Base-by-base conservation (phyloP, 2,113 vertebrate genomes). In the Neopipo cinnamomea region DNA sequence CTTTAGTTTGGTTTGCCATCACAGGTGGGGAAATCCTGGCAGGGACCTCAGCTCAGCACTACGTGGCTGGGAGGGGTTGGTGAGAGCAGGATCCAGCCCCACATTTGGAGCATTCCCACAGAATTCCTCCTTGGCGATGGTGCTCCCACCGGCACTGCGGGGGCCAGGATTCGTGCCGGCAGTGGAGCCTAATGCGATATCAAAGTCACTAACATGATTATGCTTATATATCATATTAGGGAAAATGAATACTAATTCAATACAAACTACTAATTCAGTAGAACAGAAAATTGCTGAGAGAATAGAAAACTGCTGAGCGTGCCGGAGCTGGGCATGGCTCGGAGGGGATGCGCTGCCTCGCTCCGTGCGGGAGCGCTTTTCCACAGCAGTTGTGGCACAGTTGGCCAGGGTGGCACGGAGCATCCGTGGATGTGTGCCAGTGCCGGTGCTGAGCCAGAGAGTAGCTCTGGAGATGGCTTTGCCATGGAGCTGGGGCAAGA, bases 171-270 rank as follows among this genome's bases (percentile, higher is more conserved):
- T 56, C 56, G 28, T 55, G 93, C 97, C 67, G 88, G 93, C 89
- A n/a, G 85, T 93, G 71, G 96, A 96, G 93, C 94, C 96, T 97
- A 97, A 97, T 97, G 97, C 33, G 96, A 95, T 98, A 96, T 96
- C 97, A 97, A 97, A 98, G 97, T 97, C 94, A 80, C 97, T 98
- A 98, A 98, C 96, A 25, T 91, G 98, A 97, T 98, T 97, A 97
- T 79, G 96, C 96, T 97, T 98, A 97, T 97, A 96, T 97, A 98
- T 98, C 97, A 96, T 98, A 97, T 98, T 97, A 98, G 97, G 87
- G 98, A 93, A 97, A 97, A 98, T 96, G 96, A 98, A 98, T 97
- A 96, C 97, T 98, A 98, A 98, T 98, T 98, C 97, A 98, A 98
- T 98, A 97, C 89, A 96, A 96, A 95, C 95, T 92, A 77, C 96